These are phyloP conservation scores for Gastracanthus pulcherrimus DNA, from an alignment of 2,888 invertebrate genomes.

Conservation along the genomic window DNA sequence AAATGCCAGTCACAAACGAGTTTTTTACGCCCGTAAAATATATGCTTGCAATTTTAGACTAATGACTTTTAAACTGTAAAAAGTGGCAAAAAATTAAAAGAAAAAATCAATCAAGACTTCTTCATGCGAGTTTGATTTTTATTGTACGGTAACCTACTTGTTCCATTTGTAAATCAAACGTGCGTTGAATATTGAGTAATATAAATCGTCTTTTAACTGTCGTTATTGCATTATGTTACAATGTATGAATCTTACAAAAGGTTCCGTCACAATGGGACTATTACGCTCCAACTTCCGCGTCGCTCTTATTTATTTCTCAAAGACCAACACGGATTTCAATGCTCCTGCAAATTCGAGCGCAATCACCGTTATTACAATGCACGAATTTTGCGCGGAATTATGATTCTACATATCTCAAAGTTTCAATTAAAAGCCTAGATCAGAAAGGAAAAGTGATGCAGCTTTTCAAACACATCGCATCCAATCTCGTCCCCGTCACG, in stretches of 20 bases:
- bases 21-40: too few species aligned
- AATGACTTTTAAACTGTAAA: not conserved
- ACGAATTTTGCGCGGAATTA: too few species aligned
- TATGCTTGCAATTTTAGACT: not conserved
- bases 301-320: conserved; percentile 17
- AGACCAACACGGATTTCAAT: not conserved
- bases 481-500: too few species aligned
- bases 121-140: not conserved
- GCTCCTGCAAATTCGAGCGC: too few species aligned
- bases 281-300: conserved; percentile 22
- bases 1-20: not conserved
- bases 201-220: not conserved
- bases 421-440: too few species aligned
- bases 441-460: too few species aligned
- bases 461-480: too few species aligned
- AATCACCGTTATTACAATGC: not conserved
- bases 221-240: not conserved
- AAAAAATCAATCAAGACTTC: too few species aligned
- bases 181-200: not conserved
- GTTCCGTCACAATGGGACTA: conserved; percentile 9
- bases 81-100: too few species aligned
- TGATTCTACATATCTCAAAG: too few species aligned
- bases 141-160: not conserved
- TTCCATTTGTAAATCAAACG: not conserved
- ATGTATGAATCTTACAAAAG: not conserved